A percentile compares a stretch with the other conserved stretches of the same genome.
phyloP scores from a whole-genome alignment of 2,113 vertebrate genomes.

The Lontra canadensis region DNA sequence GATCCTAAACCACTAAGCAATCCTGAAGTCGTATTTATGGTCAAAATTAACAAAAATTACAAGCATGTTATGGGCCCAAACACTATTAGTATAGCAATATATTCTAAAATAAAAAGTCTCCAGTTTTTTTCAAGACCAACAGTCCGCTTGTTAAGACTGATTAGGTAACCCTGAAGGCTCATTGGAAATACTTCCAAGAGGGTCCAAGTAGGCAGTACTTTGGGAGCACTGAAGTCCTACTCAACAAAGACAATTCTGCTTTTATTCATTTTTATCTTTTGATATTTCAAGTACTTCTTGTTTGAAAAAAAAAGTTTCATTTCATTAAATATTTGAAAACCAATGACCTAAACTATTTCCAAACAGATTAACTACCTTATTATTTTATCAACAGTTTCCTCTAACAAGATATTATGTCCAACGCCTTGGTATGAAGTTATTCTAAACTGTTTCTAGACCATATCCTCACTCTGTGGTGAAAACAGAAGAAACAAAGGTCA shows the following conservation, averaged over 20 bases:
- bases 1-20: neutral
- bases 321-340: slow-evolving; percentile 32
- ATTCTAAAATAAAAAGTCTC: neutral
- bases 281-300: slow-evolving; percentile 23
- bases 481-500: slow-evolving; percentile 61
- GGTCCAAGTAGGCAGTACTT: neutral
- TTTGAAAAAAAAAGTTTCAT: slow-evolving; percentile 25
- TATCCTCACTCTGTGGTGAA: slow-evolving; percentile 41
- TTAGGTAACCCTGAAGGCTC: neutral
- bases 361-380: slow-evolving; percentile 37
- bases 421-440: neutral
- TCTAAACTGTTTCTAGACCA: slow-evolving; percentile 27
- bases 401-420: neutral
- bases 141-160: neutral
- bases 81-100: neutral
- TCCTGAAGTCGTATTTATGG: neutral
- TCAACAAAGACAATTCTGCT: slow-evolving; percentile 9
- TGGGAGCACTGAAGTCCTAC: neutral
- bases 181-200: neutral
- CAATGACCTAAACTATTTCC: slow-evolving; percentile 31
- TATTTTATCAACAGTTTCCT: slow-evolving; percentile 53
- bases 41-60: slow-evolving; percentile 39
- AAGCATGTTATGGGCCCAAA: neutral
- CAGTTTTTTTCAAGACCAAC: neutral
- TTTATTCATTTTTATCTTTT: slow-evolving; percentile 58